Evolutionary conservation across 2,113 vertebrate species (phyloP).

Genomic region (Tachycineta bicolor): DNA sequence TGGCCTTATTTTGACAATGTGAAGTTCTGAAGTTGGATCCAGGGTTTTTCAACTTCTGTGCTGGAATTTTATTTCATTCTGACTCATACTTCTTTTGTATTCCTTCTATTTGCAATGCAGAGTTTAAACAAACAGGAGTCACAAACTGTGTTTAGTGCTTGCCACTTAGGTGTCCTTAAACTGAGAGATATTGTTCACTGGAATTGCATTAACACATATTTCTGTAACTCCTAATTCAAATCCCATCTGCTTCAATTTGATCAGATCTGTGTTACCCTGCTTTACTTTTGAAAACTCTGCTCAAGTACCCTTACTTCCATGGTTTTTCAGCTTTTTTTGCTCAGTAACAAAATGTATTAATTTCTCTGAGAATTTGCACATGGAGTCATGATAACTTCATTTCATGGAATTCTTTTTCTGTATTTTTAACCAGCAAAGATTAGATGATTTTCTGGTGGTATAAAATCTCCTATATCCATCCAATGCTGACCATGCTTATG

Average conservation of each 20-base stretch:
- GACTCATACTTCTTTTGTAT: background rate
- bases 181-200: background rate
- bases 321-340: background rate
- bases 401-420: background rate
- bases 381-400: background rate
- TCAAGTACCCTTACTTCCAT: background rate
- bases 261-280: background rate
- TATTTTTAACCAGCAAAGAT: background rate
- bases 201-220: background rate
- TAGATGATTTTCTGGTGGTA: background rate
- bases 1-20: constrained; percentile 33
- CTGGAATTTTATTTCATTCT: background rate
- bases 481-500: background rate
- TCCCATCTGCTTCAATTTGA: background rate
- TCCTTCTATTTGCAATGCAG: background rate
- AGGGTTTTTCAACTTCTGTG: background rate
- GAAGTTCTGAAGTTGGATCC: background rate
- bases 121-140: background rate
- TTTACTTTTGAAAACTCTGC: background rate
- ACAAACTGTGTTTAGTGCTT: background rate
- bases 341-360: background rate
- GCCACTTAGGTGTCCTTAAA: background rate
- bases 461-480: background rate
- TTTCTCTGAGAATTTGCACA: background rate
- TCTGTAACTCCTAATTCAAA: background rate